Percentiles rank a stretch among this genome's conserved stretches.
Evolutionary conservation across 2,113 vertebrate genomes (phyloP).

Genomic region (Pimephales promelas): DNA sequence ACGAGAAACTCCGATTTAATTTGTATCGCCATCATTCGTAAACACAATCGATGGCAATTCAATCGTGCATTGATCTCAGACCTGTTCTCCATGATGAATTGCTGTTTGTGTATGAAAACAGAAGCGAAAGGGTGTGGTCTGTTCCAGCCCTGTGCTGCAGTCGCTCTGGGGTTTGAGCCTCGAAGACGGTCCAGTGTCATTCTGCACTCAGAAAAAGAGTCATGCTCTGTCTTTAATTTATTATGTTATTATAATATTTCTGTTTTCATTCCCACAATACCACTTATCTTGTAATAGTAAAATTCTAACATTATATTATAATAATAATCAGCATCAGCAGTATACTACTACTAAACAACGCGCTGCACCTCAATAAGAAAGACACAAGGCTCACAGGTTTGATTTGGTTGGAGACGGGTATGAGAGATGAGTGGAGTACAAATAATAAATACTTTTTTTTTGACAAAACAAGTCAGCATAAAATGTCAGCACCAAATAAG

Average conservation of each 20-base stretch:
- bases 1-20: conserved; percentile 55
- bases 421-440: too few relatives aligned
- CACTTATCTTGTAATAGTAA: neutral
- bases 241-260: too few relatives aligned
- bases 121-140: conserved; percentile 21
- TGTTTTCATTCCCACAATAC: neutral
- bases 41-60: conserved; percentile 62
- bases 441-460: too few relatives aligned
- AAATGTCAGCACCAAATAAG: too few relatives aligned
- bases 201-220: neutral
- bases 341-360: too few relatives aligned
- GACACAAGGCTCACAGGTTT: too few relatives aligned
- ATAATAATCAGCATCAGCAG: neutral
- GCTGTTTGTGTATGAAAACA: conserved; percentile 56
- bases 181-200: neutral
- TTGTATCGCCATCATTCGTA: conserved; percentile 64
- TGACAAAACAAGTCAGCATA: too few relatives aligned
- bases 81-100: conserved; percentile 62
- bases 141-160: conserved; percentile 26
- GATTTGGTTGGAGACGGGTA: too few relatives aligned
- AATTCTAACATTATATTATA: neutral
- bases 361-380: too few relatives aligned
- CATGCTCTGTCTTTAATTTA: neutral
- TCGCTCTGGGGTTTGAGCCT: conserved; percentile 14
- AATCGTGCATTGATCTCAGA: conserved; percentile 64